phyloP scores from a whole-genome alignment of 2,797 vertebrate species.

The Hydrolagus colliei region DNA sequence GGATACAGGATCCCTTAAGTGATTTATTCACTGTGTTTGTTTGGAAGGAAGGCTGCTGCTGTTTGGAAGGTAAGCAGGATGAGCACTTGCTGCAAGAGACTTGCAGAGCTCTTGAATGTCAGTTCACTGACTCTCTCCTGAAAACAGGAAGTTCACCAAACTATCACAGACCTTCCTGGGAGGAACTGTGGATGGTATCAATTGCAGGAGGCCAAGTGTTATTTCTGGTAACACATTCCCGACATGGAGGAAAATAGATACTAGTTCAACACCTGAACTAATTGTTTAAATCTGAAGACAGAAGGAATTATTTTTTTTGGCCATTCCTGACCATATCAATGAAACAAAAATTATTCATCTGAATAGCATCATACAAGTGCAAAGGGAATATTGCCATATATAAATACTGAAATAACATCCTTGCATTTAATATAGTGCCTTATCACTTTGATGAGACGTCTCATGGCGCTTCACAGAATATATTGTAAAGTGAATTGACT shows the following conservation, averaged over 20 bases:
- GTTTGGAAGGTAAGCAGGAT: neutral
- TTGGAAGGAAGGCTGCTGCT: neutral
- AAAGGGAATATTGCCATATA: no score
- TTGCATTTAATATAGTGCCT: no score
- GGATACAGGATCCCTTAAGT: slow-evolving; percentile 1
- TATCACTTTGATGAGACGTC: no score
- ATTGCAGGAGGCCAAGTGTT: neutral
- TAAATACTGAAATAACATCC: no score
- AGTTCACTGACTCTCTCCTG: neutral
- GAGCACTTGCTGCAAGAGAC: neutral
- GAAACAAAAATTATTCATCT: no score
- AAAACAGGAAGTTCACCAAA: slow-evolving; percentile 3
- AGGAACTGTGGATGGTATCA: neutral
- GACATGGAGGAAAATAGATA: neutral
- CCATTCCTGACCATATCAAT: no score
- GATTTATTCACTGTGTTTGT: slow-evolving; percentile 6
- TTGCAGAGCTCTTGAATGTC: neutral
- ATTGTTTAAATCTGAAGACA: neutral
- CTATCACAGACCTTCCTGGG: neutral
- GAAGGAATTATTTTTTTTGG: no score
- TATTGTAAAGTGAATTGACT: no score
- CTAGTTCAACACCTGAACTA: neutral
- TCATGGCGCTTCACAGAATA: no score
- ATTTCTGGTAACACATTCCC: neutral
- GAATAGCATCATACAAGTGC: no score